Evolutionary conservation across 2,113 vertebrate genomes (phyloP).

Genomic region (Sorex araneus): DNA sequence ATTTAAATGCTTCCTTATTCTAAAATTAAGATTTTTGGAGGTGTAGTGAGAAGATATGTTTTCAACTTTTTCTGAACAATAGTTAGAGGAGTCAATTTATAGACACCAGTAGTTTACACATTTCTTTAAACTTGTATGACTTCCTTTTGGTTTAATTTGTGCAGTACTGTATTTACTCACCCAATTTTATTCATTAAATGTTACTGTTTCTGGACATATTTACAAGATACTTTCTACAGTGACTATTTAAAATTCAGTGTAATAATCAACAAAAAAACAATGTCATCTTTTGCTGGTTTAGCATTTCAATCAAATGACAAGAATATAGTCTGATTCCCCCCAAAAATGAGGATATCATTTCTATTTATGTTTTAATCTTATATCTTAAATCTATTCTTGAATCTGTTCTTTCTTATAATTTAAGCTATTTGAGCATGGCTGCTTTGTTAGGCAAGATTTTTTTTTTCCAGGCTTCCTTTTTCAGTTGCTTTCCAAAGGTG

Average conservation of each 20-base stretch:
- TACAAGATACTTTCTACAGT: slow-evolving; percentile 63
- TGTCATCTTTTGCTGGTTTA: slow-evolving; percentile 49
- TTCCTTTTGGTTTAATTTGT: slow-evolving; percentile 56
- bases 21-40: neutral
- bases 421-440: slow-evolving; percentile 76
- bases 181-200: slow-evolving; percentile 41
- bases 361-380: slow-evolving; percentile 68
- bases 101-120: slow-evolving; percentile 28
- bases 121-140: slow-evolving; percentile 44
- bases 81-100: neutral
- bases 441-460: slow-evolving; percentile 81
- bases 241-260: slow-evolving; percentile 70
- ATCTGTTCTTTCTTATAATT: slow-evolving; percentile 73
- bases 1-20: slow-evolving; percentile 17
- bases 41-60: neutral
- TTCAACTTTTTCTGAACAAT: slow-evolving; percentile 47
- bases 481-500: slow-evolving; percentile 78
- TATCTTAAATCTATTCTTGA: slow-evolving; percentile 78
- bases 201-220: slow-evolving; percentile 62
- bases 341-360: slow-evolving; percentile 63
- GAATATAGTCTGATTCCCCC: neutral
- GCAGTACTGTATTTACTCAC: slow-evolving; percentile 44
- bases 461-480: slow-evolving; percentile 80
- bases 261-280: slow-evolving; percentile 48
- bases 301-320: slow-evolving; percentile 53